phyloP scores from a whole-genome alignment of 2,113 vertebrate species.

The Rhadina sibilatrix region DNA sequence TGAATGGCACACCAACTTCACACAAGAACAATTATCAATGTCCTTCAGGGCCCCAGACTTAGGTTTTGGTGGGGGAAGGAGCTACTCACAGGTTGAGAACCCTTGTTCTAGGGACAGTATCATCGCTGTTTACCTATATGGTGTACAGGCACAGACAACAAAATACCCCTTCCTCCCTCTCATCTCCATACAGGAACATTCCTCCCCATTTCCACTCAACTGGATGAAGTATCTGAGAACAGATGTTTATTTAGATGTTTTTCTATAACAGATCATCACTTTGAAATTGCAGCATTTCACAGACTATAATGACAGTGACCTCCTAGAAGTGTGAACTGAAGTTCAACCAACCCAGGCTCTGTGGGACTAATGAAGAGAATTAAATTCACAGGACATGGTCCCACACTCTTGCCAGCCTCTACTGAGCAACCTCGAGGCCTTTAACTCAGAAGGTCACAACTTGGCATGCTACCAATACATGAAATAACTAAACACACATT shows the following conservation, averaged over 20 bases:
- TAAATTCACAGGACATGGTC: neutral
- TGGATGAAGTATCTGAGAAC: neutral
- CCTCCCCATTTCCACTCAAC: neutral
- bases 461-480: neutral
- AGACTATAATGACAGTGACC: neutral
- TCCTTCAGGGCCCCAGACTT: neutral
- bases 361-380: neutral
- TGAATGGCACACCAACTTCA: neutral
- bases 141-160: neutral
- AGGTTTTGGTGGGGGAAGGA: neutral
- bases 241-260: slow-evolving; percentile 2
- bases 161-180: neutral
- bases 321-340: neutral
- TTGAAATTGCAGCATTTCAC: neutral
- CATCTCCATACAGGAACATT: neutral
- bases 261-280: slow-evolving; percentile 1
- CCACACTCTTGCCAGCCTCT: neutral
- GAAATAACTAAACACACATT: slow-evolving; percentile 8
- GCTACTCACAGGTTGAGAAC: slow-evolving; percentile 48
- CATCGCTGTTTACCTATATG: neutral
- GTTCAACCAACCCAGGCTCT: slow-evolving; percentile 18
- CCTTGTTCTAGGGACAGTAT: slow-evolving; percentile 18
- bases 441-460: neutral
- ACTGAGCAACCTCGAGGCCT: neutral
- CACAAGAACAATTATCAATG: neutral